A percentile compares a stretch with the other conserved stretches of the same genome.
Evolutionary conservation across 2,797 vertebrate genomes (phyloP).

Genomic region (Mormyrops attenuatus): DNA sequence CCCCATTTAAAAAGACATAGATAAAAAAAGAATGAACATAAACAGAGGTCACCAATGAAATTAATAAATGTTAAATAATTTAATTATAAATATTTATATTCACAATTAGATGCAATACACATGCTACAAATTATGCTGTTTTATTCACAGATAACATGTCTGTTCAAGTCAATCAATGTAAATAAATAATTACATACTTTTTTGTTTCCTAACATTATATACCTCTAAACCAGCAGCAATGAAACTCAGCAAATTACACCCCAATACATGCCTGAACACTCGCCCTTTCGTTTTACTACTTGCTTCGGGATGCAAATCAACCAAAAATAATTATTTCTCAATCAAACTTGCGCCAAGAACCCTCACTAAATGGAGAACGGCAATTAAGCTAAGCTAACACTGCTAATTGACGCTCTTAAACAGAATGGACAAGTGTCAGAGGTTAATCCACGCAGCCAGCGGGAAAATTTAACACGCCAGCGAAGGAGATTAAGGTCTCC

Average conservation of each 20-base stretch:
- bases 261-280: background rate
- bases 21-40: background rate
- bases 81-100: background rate
- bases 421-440: slow-evolving; percentile 7
- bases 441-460: slow-evolving; percentile 6
- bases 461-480: slow-evolving; percentile 2
- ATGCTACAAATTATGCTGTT: background rate
- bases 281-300: background rate
- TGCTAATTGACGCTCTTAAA: slow-evolving; percentile 26
- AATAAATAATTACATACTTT: background rate
- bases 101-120: background rate
- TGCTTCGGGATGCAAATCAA: background rate
- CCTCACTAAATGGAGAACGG: background rate
- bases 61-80: background rate
- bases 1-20: background rate
- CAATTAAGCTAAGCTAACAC: slow-evolving; percentile 37
- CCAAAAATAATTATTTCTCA: slow-evolving; percentile 13
- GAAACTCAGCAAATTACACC: background rate
- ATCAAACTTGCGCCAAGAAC: background rate
- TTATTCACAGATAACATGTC: background rate
- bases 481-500: slow-evolving; percentile 1
- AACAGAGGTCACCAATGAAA: background rate
- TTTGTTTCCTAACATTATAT: background rate
- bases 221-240: background rate
- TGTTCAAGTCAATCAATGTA: background rate